Conservation (phyloP, 2,797 vertebrate species). For the Thamnophis elegans region DNA sequence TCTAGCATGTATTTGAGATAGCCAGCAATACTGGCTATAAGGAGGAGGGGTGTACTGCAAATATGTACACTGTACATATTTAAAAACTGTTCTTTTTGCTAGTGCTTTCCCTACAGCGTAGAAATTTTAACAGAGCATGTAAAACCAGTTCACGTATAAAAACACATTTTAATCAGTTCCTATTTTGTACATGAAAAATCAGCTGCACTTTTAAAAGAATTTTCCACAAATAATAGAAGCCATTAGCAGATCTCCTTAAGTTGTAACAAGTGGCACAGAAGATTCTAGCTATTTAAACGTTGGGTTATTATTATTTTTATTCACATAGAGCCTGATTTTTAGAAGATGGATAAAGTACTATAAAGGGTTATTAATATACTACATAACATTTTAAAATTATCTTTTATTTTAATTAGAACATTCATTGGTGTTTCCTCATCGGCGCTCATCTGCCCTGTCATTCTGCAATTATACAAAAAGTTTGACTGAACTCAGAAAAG, state of each 20-base stretch:
- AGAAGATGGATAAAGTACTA: slow-evolving; percentile 51
- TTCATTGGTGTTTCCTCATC: slow-evolving; percentile 48
- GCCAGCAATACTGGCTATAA: not conserved
- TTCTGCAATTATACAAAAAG: slow-evolving; percentile 25
- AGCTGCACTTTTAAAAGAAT: slow-evolving; percentile 54
- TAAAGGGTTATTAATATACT: slow-evolving; percentile 65
- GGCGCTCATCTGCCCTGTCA: slow-evolving; percentile 37
- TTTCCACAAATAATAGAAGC: slow-evolving; percentile 67
- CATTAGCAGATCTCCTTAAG: slow-evolving; percentile 53
- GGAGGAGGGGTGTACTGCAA: not conserved
- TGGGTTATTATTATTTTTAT: slow-evolving; percentile 50
- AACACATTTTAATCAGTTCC: slow-evolving; percentile 47
- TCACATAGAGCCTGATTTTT: slow-evolving; percentile 55
- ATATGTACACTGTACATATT: not conserved
- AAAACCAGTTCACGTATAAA: slow-evolving; percentile 30
- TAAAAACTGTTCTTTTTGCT: not conserved
- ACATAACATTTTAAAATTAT: slow-evolving; percentile 49
- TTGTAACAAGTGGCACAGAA: slow-evolving; percentile 35
- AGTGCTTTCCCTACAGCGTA: not conserved
- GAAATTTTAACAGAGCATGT: not conserved
- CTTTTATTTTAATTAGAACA: slow-evolving; percentile 63
- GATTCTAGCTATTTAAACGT: slow-evolving; percentile 31
- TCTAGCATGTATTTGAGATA: not conserved
- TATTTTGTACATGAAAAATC: slow-evolving; percentile 52
- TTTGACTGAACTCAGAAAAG: slow-evolving; percentile 53